phyloP scores from a whole-genome alignment of 2,888 invertebrate species.

The Pediacus dermestoides region DNA sequence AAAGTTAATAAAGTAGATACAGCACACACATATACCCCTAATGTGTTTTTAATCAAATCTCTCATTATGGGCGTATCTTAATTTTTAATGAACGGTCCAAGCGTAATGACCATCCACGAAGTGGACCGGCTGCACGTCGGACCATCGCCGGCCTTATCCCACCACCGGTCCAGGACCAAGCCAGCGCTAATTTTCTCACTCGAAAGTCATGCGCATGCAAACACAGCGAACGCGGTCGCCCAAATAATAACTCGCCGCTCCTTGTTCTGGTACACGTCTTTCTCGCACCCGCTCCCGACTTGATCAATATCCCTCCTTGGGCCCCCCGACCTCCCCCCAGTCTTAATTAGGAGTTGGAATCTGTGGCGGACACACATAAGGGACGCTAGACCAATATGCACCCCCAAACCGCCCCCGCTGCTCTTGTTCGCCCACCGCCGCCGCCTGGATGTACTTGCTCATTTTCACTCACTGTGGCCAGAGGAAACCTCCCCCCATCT shows the following conservation, averaged over 20 bases:
- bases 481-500: no score
- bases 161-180: slow-evolving; percentile 4
- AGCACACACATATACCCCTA: slow-evolving; percentile 33
- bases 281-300: slow-evolving; percentile 42
- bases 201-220: slow-evolving; percentile 46
- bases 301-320: slow-evolving; percentile 52
- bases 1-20: slow-evolving; percentile 22
- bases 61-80: slow-evolving; percentile 49
- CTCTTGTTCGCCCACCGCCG: slow-evolving; percentile 22
- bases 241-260: slow-evolving; percentile 50
- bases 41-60: slow-evolving; percentile 52
- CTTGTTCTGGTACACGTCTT: slow-evolving; percentile 37
- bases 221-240: slow-evolving; percentile 46
- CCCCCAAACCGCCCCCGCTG: slow-evolving; percentile 23
- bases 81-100: slow-evolving; percentile 48
- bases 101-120: slow-evolving; percentile 24
- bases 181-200: slow-evolving; percentile 43
- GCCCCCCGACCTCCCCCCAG: slow-evolving; percentile 55
- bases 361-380: slow-evolving; percentile 74
- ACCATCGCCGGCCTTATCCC: not conserved
- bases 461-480: slow-evolving; percentile 19
- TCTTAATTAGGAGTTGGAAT: slow-evolving; percentile 84
- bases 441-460: slow-evolving; percentile 24
- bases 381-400: slow-evolving; percentile 50
- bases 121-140: not conserved